Base-by-base conservation (phyloP, 2,797 vertebrate genomes). In the Centroberyx gerrardi region DNA sequence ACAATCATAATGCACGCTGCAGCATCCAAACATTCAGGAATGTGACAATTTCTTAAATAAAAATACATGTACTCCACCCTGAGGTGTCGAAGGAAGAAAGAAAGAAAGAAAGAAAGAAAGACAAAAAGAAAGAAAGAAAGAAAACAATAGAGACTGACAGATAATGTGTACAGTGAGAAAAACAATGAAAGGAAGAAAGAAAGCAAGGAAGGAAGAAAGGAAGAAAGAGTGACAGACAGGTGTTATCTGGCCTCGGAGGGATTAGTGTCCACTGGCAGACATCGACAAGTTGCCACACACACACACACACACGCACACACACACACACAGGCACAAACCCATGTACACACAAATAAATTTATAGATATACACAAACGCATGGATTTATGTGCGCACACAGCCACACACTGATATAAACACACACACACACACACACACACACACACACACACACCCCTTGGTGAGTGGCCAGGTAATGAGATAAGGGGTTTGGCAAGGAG, bases 251-350 rank as follows among this genome's bases (percentile, higher is more conserved):
- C 49, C 81, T 84, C 68, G 12, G 59, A 69, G 49, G 78, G 86
- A 91, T 91, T 84, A 88, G 67, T 55, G 66, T 68, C 68, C 77
- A 73, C 15, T 58, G 42, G 31, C 49, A 78, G 18, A 74, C 46
- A 78, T 77, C 68, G 70, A 40, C 40, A 76, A 46, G 54, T 68
- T 56, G 17, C 44, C 42, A 40, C 14, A 62, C 5, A 40, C 22
- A 44, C 0, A 49, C 5, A 46, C 27, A 38, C 7, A 72, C 33
- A 75, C 13, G 29, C 40, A 38, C 42, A 22, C 7, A 58, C n/a
- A 36, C 9, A 44, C 42, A 44, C 9, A 22, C 22, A 22, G 22
- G 22, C 22, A 22, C 22, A 22, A 1, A 1, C 22, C 22, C 22
- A 22, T 22, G 22, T 1, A 22, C 22, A 1, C 22, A 22, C 22